Conservation (phyloP, 2,797 vertebrate species). For the Melanogrammus aeglefinus region DNA sequence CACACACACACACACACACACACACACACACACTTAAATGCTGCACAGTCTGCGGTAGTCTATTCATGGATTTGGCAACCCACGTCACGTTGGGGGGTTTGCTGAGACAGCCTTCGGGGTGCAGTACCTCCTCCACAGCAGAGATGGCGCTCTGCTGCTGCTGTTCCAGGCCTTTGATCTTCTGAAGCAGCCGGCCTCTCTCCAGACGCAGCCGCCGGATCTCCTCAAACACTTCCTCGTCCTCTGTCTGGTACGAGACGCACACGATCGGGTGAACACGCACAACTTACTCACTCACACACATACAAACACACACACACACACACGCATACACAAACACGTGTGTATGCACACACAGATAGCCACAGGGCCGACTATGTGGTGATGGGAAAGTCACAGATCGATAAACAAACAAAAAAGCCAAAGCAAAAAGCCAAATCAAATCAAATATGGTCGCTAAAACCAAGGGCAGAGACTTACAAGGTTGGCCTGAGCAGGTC, state of each 20-base stretch:
- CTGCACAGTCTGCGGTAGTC: background rate
- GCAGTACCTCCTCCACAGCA: slow-evolving; percentile 65
- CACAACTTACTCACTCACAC: slow-evolving; percentile 10
- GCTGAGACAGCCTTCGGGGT: background rate
- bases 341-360: background rate
- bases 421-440: background rate
- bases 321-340: slow-evolving; percentile 14
- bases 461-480: slow-evolving; percentile 26
- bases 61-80: background rate
- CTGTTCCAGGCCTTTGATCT: slow-evolving; percentile 87
- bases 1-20: slow-evolving; percentile 9
- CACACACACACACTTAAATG: slow-evolving; percentile 6
- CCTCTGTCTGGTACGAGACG: slow-evolving; percentile 67
- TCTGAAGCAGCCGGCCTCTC: slow-evolving; percentile 86
- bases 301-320: background rate
- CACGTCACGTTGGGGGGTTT: background rate
- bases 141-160: slow-evolving; percentile 76
- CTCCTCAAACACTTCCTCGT: slow-evolving; percentile 89
- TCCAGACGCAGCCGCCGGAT: slow-evolving; percentile 87
- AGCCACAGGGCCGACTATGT: background rate
- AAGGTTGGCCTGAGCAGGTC: slow-evolving; percentile 50
- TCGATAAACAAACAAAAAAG: background rate
- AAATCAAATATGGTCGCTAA: background rate
- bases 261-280: slow-evolving; percentile 1
- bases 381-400: background rate